Evolutionary conservation across 2,888 invertebrate species (phyloP), one percentile per base, ranked within the genome.

Genomic region (Oxytorus armatus): DNA sequence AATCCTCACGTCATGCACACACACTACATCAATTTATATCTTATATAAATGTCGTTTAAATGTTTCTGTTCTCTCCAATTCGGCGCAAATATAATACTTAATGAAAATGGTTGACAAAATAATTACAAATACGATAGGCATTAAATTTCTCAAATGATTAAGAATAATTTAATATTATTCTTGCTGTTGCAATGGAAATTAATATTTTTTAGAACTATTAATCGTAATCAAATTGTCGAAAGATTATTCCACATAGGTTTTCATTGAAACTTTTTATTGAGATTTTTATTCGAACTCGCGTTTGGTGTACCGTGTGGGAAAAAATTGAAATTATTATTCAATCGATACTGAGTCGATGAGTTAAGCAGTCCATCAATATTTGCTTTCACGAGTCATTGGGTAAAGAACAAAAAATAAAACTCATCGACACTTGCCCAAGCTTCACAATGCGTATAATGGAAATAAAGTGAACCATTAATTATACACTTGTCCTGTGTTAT

Each of bases 391-490:
- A 63, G 61, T 51, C 8, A 55, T 42, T 18, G 5, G 25, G 18
- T 25, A 23, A 49, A 7, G 10, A 21, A 39, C 16, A 63, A 2
- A 55, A 44, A 44, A 44, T 33, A 53, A 63, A 63, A 33, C 8
- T 55, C 3, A 73, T 73, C 47, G 57, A 47, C 57, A 65, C 57
- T 55, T 66, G 66, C 36, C 65, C 55, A 57, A 47, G 51, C 42
- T 36, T 36, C 39, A 16, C 10, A 33, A 23, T 14, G n/a, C 29
- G 23, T 25, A 66, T 61, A 18, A n/a, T 29, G 29, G 5, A 8
- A 36, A 51, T 39, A 66, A 51, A 23, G 51, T 11, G 23, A 1
- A 18, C 25, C 36, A 66, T 14, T 14, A 16, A n/a, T 63, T 63
- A 21, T 16, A 16, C 11, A 11, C 25, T 3, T 36, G 36, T 66